Base-by-base conservation (phyloP, 2,113 vertebrate species). In the Mugil cephalus region DNA sequence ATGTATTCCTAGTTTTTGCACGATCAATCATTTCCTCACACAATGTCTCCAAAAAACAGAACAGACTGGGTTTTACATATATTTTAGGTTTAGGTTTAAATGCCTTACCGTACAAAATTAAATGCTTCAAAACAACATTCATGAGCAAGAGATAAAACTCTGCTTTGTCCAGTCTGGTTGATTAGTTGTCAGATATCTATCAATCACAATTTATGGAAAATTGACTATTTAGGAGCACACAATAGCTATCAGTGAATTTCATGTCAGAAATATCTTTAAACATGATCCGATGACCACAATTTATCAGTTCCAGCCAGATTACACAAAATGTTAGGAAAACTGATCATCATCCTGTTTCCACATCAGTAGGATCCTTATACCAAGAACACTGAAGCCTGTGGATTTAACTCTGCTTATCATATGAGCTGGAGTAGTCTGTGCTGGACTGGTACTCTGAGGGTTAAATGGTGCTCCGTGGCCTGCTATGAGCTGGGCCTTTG, bases 401-500 rank as follows among this genome's bases (percentile, higher is more conserved):
- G 81, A 79, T 83, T 86, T 74, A 80, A 87, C 80, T 88, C 85
- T 80, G 79, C 67, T 88, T 89, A 89, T 90, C 83, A 40, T 69
- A 66, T 35, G 74, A 83, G 72, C 74, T 84, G 87, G 85, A 87
- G 74, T 70, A 52, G 77, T 80, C 84, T 69, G 82, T 43, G 53
- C 64, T 35, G 36, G 65, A 67, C 56, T 92, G 89, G 89, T 85
- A 79, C 77, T 17, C 82, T 12, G 35, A 88, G 87, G 83, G 90
- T 92, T 89, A 90, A 90, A 66, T 6, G 9, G 38, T 82, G 88
- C 90, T 77, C 85, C 76, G 85, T 90, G 88, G 88, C 88, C 87
- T 84, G 83, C 90, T 89, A 89, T 79, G 81, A 89, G 87, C 87
- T 88, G 89, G 90, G 81, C 71, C 51, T 85, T 62, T 87, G 90